Conservation (phyloP, 64 coral and sea anemone species). For the Cladopsammia gracilis region DNA sequence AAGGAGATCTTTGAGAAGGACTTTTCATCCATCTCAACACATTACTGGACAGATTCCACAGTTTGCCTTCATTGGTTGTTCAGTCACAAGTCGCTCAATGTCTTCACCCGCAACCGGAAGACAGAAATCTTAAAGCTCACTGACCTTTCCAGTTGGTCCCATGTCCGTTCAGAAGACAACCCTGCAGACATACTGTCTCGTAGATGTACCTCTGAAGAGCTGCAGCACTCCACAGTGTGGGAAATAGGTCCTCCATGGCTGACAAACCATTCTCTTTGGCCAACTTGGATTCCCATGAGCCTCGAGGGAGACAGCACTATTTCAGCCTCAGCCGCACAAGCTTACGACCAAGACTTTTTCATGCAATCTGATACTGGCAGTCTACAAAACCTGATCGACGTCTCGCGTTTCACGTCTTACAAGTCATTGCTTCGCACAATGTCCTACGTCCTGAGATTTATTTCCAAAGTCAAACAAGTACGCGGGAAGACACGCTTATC, state of each 20-base stretch:
- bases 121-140: slow-evolving; percentile 59
- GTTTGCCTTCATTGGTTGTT: slow-evolving; percentile 50
- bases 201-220: slow-evolving; percentile 33
- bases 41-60: slow-evolving; percentile 76
- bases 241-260: slow-evolving; percentile 9
- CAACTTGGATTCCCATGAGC: neutral
- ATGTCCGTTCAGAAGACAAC: slow-evolving; percentile 63
- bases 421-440: neutral
- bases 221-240: slow-evolving; percentile 47
- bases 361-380: neutral
- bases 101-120: slow-evolving; percentile 62
- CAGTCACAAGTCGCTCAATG: slow-evolving; percentile 19
- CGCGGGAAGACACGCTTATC: neutral
- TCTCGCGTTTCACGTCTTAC: slow-evolving; percentile 3
- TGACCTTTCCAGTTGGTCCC: slow-evolving; percentile 61
- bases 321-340: neutral
- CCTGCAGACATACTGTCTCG: slow-evolving; percentile 51
- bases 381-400: neutral
- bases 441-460: slow-evolving; percentile 32
- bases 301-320: neutral
- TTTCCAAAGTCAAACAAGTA: neutral
- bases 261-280: neutral
- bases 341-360: neutral
- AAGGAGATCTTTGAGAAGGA: slow-evolving; percentile 51
- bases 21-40: slow-evolving; percentile 28